These are phyloP conservation scores for Chelmon rostratus DNA, from an alignment of 2,797 vertebrate genomes.

Conservation along the genomic window DNA sequence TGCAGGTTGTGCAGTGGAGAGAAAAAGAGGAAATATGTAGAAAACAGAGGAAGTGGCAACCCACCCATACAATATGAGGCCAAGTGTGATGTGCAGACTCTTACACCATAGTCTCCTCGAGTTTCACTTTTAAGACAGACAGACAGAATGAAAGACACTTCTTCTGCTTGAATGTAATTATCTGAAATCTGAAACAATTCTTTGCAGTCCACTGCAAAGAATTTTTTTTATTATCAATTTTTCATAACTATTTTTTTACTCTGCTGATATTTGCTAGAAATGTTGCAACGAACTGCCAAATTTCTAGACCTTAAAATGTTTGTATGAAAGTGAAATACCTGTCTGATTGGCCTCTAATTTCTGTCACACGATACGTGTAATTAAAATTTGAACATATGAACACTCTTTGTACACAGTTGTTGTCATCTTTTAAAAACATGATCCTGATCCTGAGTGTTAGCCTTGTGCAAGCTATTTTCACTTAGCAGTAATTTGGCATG, in stretches of 20 bases:
- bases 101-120: slow-evolving; percentile 31
- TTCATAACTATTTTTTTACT: slow-evolving; percentile 42
- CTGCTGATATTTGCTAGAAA: background rate
- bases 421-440: slow-evolving; percentile 22
- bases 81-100: slow-evolving; percentile 41
- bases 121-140: background rate
- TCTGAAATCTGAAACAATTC: slow-evolving; percentile 28
- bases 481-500: background rate
- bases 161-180: slow-evolving; percentile 6
- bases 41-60: slow-evolving; percentile 50
- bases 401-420: background rate
- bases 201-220: background rate
- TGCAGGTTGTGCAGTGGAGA: slow-evolving; percentile 66
- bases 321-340: slow-evolving; percentile 23
- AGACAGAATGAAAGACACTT: background rate
- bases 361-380: background rate
- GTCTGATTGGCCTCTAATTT: background rate
- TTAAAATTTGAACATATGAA: slow-evolving; percentile 24
- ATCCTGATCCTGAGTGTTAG: background rate
- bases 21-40: slow-evolving; percentile 55
- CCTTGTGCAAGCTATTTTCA: background rate
- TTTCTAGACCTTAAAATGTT: background rate
- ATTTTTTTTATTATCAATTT: slow-evolving; percentile 8
- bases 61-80: slow-evolving; percentile 20
- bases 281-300: too few species aligned